Conservation (phyloP, 2,888 invertebrate species). For the Ganaspis brasiliensis region DNA sequence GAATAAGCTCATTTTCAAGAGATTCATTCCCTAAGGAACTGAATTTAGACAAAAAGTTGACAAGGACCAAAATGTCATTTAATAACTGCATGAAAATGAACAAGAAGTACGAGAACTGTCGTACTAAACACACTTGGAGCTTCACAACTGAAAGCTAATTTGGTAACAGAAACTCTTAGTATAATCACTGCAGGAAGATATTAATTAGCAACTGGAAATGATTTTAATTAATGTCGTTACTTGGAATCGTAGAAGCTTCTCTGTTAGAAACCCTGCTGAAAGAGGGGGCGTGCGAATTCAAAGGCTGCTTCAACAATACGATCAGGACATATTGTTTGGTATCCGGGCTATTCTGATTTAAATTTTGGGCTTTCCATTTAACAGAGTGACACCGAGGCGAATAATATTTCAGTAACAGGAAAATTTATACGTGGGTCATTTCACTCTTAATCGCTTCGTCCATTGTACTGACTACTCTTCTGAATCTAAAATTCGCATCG, state of each 20-base stretch:
- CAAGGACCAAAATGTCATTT: neutral
- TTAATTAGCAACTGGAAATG: conserved; percentile 34
- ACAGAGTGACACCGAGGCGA: conserved; percentile 57
- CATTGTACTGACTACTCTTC: conserved; percentile 11
- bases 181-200: conserved; percentile 25
- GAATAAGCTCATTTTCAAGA: neutral
- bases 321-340: conserved; percentile 73
- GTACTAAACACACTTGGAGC: conserved; percentile 15
- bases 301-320: conserved; percentile 70
- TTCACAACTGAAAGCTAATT: conserved; percentile 29
- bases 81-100: neutral
- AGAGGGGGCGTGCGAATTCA: conserved; percentile 62
- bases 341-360: conserved; percentile 77
- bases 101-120: conserved; percentile 2
- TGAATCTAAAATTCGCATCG: neutral
- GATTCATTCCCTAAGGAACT: neutral
- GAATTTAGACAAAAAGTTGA: neutral
- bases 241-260: conserved; percentile 55
- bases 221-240: conserved; percentile 34
- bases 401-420: conserved; percentile 62
- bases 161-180: conserved; percentile 29
- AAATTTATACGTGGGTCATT: conserved; percentile 51
- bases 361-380: conserved; percentile 70
- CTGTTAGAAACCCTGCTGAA: conserved; percentile 56
- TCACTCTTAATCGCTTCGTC: conserved; percentile 30